phyloP scores from a whole-genome alignment of 1,140 invertebrate genomes.

The Chelonus insularis region DNA sequence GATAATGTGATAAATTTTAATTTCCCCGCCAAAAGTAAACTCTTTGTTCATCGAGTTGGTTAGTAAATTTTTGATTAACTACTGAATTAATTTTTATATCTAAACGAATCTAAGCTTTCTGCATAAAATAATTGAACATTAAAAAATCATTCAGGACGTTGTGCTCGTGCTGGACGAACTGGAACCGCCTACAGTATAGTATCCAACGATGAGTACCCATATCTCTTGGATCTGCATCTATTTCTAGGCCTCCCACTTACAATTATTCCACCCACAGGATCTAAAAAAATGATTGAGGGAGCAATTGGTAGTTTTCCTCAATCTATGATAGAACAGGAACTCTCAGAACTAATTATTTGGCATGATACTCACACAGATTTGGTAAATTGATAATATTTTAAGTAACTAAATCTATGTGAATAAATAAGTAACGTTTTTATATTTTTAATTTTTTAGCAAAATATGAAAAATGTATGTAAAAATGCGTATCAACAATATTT shows the following conservation, averaged over 20 bases:
- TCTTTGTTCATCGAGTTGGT: constrained; percentile 99
- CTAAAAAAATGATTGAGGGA: constrained; percentile 56
- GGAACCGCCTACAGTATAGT: constrained; percentile 91
- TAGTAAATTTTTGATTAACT: too few relatives aligned
- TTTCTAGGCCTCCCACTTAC: constrained; percentile 83
- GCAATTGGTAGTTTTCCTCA: constrained; percentile 81
- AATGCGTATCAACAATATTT: constrained; percentile 93
- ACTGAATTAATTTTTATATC: too few relatives aligned
- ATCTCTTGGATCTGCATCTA: constrained; percentile 90
- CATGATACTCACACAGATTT: constrained; percentile 76
- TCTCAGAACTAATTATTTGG: constrained; percentile 76
- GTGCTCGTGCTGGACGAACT: constrained; percentile 89
- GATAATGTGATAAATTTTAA: constrained; percentile 98
- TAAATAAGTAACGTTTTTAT: constrained; percentile 7
- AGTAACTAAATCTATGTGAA: not conserved
- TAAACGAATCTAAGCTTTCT: too few relatives aligned
- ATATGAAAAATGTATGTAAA: constrained; percentile 74
- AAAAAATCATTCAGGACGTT: too few relatives aligned
- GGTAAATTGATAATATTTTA: too few relatives aligned
- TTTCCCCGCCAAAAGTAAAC: constrained; percentile 95
- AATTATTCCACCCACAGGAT: constrained; percentile 60
- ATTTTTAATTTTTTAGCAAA: constrained; percentile 64
- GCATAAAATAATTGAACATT: too few relatives aligned
- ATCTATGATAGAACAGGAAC: constrained; percentile 79
- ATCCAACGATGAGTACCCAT: constrained; percentile 86